Percentiles rank a stretch among this genome's conserved stretches.
Conservation (phyloP, 1,140 invertebrate genomes). For the Sitobion miscanthi region DNA sequence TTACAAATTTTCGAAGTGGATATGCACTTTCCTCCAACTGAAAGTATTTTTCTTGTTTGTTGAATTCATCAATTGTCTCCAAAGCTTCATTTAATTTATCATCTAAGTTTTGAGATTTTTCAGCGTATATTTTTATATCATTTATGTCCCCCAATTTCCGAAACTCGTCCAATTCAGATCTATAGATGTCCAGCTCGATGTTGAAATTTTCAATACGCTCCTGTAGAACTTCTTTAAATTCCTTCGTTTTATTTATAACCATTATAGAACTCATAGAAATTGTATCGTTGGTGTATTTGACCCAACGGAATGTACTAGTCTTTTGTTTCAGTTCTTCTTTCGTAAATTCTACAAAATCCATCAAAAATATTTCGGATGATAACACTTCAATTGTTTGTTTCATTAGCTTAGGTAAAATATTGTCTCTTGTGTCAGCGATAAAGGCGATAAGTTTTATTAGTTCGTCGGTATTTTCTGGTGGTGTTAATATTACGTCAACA, state of each 20-base stretch:
- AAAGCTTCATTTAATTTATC: conserved; percentile 74
- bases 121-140: conserved; percentile 83
- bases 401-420: conserved; percentile 76
- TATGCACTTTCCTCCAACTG: conserved; percentile 88
- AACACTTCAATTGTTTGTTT: conserved; percentile 71
- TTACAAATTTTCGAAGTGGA: conserved; percentile 64
- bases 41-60: conserved; percentile 89
- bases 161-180: conserved; percentile 83
- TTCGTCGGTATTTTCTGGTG: conserved; percentile 82
- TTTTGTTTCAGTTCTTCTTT: conserved; percentile 86
- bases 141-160: conserved; percentile 86
- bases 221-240: conserved; percentile 85
- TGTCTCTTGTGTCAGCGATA: conserved; percentile 75
- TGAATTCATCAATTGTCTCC: conserved; percentile 85
- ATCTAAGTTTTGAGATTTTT: conserved; percentile 78
- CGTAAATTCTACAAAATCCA: conserved; percentile 78
- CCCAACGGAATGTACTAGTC: conserved; percentile 84
- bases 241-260: conserved; percentile 79
- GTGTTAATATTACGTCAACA: conserved; percentile 76
- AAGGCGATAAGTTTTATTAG: conserved; percentile 83
- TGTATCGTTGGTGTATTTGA: conserved; percentile 76
- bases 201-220: conserved; percentile 72
- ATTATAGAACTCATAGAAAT: conserved; percentile 82
- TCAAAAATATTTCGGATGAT: conserved; percentile 72
- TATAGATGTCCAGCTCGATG: conserved; percentile 81